Percentiles rank a stretch among this genome's conserved stretches.
phyloP scores from a whole-genome alignment of 2,797 vertebrate species.

The Petrocephalus schoutedeni region DNA sequence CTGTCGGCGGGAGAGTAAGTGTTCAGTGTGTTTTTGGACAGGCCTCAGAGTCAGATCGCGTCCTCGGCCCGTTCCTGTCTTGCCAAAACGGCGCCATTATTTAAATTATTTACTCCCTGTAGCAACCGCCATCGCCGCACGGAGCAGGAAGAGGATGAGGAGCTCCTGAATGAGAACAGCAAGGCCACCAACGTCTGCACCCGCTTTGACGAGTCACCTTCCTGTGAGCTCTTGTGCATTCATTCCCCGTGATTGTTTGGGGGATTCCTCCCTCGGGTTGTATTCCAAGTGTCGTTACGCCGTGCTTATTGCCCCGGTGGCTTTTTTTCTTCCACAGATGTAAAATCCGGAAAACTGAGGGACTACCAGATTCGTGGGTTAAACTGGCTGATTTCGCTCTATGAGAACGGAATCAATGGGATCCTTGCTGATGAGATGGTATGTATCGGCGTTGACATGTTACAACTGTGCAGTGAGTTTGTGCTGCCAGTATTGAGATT shows the following conservation, averaged over 20 bases:
- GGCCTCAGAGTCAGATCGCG: background rate
- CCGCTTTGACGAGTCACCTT: slow-evolving; percentile 92
- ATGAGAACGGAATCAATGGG: slow-evolving; percentile 97
- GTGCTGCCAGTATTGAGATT: background rate
- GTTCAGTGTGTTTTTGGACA: background rate
- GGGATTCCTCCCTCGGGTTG: background rate
- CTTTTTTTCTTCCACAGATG: slow-evolving; percentile 62
- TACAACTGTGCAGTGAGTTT: background rate
- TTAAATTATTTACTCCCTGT: background rate
- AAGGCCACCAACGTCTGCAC: slow-evolving; percentile 93
- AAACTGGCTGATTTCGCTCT: slow-evolving; percentile 97
- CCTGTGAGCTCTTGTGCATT: slow-evolving; percentile 69
- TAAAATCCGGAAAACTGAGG: slow-evolving; percentile 88
- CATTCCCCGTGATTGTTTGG: background rate
- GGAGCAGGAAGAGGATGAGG: slow-evolving; percentile 96
- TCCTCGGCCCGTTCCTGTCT: background rate
- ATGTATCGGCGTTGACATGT: slow-evolving; percentile 20
- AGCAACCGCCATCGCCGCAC: slow-evolving; percentile 94
- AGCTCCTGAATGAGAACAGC: slow-evolving; percentile 88
- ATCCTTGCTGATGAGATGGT: slow-evolving; percentile 99
- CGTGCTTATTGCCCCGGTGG: background rate
- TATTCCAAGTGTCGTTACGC: background rate
- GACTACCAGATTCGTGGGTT: slow-evolving; percentile 93
- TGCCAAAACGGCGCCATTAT: background rate
- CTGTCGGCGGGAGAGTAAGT: slow-evolving; percentile 95